phyloP scores from a whole-genome alignment of 2,113 vertebrate genomes.

The Edolisoma coerulescens region DNA sequence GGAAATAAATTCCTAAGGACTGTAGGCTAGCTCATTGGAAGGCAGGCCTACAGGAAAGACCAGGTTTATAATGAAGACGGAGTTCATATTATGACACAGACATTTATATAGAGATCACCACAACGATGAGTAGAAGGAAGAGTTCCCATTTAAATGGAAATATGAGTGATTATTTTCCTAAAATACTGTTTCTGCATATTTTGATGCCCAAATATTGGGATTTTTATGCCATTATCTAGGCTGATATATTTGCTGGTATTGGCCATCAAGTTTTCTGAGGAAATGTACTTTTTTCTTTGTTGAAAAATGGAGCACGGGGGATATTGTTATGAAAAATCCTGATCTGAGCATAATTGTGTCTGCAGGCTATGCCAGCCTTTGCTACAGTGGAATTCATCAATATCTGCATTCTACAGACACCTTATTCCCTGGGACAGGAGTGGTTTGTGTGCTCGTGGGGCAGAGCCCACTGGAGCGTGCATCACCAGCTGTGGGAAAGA shows the following conservation, averaged over 20 bases:
- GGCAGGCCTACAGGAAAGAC: not conserved
- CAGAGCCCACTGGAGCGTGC: not conserved
- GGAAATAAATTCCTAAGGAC: not conserved
- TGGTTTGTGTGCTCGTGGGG: not conserved
- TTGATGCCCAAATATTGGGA: not conserved
- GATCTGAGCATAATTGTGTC: not conserved
- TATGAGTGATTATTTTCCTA: not conserved
- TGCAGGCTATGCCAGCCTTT: not conserved
- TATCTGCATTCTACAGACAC: fast-evolving
- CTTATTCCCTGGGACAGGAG: not conserved
- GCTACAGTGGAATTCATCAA: not conserved
- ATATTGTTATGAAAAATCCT: not conserved
- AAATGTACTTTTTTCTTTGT: not conserved
- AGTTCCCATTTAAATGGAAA: not conserved
- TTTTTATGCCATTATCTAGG: not conserved
- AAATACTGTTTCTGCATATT: not conserved
- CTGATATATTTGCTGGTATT: not conserved
- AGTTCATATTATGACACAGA: not conserved
- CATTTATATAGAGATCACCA: fast-evolving
- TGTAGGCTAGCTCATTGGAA: not conserved
- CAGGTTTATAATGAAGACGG: not conserved
- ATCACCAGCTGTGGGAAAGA: not conserved
- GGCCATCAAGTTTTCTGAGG: not conserved
- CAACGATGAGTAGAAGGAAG: not conserved
- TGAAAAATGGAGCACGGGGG: not conserved